Conservation (phyloP, 2,888 invertebrate genomes). For the Ophion ellenae region DNA sequence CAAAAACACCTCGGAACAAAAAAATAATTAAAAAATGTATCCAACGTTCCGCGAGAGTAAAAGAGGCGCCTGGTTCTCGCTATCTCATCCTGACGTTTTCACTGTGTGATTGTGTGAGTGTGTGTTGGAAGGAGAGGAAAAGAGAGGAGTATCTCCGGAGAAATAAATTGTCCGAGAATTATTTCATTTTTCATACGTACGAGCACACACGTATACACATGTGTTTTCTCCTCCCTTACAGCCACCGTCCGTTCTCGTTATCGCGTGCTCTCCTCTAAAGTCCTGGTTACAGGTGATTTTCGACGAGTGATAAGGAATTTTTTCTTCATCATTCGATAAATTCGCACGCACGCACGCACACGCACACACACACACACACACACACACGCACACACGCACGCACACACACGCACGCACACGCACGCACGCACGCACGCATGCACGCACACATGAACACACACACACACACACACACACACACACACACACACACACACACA, state of each 20-base stretch:
- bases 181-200: conserved; percentile 64
- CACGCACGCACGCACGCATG: too few species aligned
- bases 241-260: conserved; percentile 51
- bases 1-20: conserved; percentile 26
- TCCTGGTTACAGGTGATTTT: background rate
- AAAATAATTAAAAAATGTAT: conserved; percentile 40
- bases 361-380: too few species aligned
- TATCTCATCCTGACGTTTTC: conserved; percentile 59
- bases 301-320: conserved; percentile 21
- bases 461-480: too few species aligned
- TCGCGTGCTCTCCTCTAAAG: conserved; percentile 20
- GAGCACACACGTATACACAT: background rate
- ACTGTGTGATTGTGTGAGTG: conserved; percentile 27
- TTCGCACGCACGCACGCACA: background rate
- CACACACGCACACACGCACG: too few species aligned
- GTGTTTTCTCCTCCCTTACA: conserved; percentile 26
- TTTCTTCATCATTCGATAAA: conserved; percentile 3
- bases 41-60: conserved; percentile 36
- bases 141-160: conserved; percentile 46
- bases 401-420: too few species aligned
- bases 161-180: conserved; percentile 66
- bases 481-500: too few species aligned
- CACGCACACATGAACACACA: too few species aligned
- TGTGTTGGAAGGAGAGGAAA: conserved; percentile 11
- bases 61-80: conserved; percentile 46